These are phyloP conservation scores for Centrocercus urophasianus DNA, from an alignment of 2,113 vertebrate species.

Conservation along the genomic window DNA sequence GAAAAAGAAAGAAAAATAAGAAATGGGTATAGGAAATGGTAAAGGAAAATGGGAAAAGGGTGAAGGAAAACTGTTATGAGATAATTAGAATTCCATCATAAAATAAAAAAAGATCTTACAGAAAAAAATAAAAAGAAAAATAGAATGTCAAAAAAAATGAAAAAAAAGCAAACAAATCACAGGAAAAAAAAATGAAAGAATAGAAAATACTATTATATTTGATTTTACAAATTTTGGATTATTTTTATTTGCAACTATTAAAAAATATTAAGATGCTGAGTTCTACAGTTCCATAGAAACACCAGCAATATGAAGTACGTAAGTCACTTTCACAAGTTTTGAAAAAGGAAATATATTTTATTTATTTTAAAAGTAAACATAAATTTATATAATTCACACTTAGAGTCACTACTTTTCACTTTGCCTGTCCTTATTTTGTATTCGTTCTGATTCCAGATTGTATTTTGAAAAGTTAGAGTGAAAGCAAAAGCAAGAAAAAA, in stretches of 20 bases:
- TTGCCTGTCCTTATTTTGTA: not conserved
- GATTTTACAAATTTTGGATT: not conserved
- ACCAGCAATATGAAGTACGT: not conserved
- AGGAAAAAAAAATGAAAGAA: not conserved
- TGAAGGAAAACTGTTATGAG: not conserved
- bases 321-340: not conserved
- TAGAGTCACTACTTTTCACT: not conserved
- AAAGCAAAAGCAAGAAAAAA: not conserved
- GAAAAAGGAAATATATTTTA: rapidly evolving
- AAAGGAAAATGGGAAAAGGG: not conserved
- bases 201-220: not conserved
- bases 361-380: not conserved
- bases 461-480: not conserved
- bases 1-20: no score
- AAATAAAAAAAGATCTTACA: not conserved
- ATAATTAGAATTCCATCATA: not conserved
- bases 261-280: not conserved
- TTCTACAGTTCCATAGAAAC: not conserved
- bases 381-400: not conserved
- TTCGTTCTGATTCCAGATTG: not conserved
- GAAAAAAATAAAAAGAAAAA: not conserved
- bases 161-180: not conserved
- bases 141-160: not conserved
- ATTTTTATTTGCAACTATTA: not conserved
- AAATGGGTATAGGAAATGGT: no score